Percentiles rank a stretch among this genome's conserved stretches.
Evolutionary conservation across 2,113 vertebrate species (phyloP).

Genomic region (Corythornis vintsioides): DNA sequence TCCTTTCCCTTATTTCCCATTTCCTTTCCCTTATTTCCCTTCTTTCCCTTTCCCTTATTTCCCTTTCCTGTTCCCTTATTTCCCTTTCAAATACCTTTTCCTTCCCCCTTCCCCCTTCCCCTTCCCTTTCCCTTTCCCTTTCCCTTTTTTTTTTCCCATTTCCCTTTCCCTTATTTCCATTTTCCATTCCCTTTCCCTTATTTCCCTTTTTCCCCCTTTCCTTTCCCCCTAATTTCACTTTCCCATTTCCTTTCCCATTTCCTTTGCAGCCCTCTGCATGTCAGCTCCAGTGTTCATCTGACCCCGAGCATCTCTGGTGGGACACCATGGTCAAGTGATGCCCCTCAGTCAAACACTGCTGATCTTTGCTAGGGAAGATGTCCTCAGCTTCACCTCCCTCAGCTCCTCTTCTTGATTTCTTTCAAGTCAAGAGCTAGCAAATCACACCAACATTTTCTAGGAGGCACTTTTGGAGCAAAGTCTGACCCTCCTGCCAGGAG

Average conservation of each 20-base stretch:
- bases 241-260: too few species aligned
- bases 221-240: too few species aligned
- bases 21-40: not conserved
- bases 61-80: too few species aligned
- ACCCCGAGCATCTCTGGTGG: not conserved
- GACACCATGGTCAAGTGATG: accelerated
- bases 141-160: not conserved
- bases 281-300: not conserved
- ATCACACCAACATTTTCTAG: not conserved
- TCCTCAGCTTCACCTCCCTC: too few species aligned
- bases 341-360: not conserved
- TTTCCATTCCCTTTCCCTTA: too few species aligned
- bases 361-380: not conserved
- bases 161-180: too few species aligned
- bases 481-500: too few species aligned
- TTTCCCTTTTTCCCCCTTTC: too few species aligned
- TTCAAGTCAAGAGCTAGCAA: accelerated
- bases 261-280: too few species aligned
- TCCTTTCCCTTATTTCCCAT: not conserved
- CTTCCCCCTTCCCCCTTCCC: too few species aligned
- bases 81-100: too few species aligned
- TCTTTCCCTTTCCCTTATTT: too few species aligned
- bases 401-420: accelerated
- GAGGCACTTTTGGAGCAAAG: not conserved
- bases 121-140: not conserved